phyloP scores from a whole-genome alignment of 1,140 invertebrate genomes.

The Musca domestica region DNA sequence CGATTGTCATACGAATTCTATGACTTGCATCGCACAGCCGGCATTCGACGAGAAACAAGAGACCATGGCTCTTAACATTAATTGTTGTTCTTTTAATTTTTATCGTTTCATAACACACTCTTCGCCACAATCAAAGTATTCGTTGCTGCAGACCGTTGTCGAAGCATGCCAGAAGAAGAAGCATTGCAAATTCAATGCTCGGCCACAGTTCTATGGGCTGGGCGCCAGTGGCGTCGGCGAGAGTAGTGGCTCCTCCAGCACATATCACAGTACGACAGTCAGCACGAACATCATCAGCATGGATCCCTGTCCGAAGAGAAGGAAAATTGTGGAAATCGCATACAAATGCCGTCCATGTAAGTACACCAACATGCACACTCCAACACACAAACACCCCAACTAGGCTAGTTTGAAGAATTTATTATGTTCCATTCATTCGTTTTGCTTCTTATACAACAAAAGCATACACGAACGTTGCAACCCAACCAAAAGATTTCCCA shows the following conservation, averaged over 20 bases:
- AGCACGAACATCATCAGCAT: constrained; percentile 42
- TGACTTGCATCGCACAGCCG: too few species aligned
- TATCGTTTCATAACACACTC: constrained; percentile 23
- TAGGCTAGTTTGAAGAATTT: too few species aligned
- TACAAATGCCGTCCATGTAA: constrained; percentile 95
- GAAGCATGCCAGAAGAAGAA: constrained; percentile 88
- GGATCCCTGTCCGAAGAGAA: constrained; percentile 82
- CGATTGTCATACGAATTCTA: too few species aligned
- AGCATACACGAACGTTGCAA: too few species aligned
- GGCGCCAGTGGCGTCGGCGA: constrained; percentile 48
- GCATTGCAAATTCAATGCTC: constrained; percentile 82
- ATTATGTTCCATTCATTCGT: too few species aligned
- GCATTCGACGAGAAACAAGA: too few species aligned
- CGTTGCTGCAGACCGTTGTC: constrained; percentile 87
- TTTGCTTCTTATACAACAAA: too few species aligned
- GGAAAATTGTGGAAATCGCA: constrained; percentile 87
- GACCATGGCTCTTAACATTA: background rate
- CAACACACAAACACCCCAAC: background rate
- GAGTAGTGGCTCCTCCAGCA: constrained; percentile 44
- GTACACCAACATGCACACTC: constrained; percentile 53
- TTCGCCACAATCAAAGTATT: constrained; percentile 65
- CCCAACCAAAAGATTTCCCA: too few species aligned
- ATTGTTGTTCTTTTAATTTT: constrained; percentile 22
- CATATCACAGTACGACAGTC: constrained; percentile 48
- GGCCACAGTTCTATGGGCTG: constrained; percentile 73